A percentile compares a stretch with the other conserved stretches of the same genome.
phyloP scores from a whole-genome alignment of 2,113 vertebrate genomes.

The Xenotilapia leptura region DNA sequence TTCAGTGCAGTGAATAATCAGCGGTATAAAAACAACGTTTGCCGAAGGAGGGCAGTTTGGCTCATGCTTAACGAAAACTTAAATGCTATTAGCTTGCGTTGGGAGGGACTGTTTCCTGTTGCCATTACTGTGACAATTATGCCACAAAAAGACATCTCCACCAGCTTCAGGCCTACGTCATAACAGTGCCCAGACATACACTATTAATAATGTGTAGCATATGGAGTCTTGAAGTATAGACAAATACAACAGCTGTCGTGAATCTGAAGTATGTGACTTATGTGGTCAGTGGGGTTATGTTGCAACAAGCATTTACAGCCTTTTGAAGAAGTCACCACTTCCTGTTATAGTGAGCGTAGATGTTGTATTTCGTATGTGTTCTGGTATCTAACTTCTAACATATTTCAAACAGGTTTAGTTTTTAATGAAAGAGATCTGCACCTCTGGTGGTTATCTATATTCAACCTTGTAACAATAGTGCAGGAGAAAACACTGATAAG shows the following conservation, averaged over 20 bases:
- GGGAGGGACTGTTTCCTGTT: neutral
- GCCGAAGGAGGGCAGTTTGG: neutral
- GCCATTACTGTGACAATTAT: neutral
- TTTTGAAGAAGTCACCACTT: neutral
- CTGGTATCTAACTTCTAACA: neutral
- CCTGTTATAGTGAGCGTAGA: neutral
- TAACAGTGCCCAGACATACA: neutral
- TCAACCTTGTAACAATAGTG: neutral
- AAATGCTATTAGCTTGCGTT: neutral
- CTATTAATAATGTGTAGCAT: neutral
- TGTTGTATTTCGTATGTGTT: neutral
- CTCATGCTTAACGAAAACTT: neutral
- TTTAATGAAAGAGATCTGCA: neutral
- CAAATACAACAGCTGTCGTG: neutral
- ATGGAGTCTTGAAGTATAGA: neutral
- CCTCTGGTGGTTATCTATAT: neutral
- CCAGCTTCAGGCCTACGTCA: neutral
- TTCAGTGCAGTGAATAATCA: neutral
- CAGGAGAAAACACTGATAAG: neutral
- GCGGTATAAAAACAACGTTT: neutral
- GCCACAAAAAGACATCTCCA: neutral
- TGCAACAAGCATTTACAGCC: neutral
- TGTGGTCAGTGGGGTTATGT: neutral
- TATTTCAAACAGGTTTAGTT: neutral
- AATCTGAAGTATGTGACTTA: slow-evolving; percentile 16